Percentiles rank a stretch among this genome's conserved stretches.
These are phyloP conservation scores for Bufo gargarizans DNA, from an alignment of 2,113 vertebrate species.

Conservation along the genomic window DNA sequence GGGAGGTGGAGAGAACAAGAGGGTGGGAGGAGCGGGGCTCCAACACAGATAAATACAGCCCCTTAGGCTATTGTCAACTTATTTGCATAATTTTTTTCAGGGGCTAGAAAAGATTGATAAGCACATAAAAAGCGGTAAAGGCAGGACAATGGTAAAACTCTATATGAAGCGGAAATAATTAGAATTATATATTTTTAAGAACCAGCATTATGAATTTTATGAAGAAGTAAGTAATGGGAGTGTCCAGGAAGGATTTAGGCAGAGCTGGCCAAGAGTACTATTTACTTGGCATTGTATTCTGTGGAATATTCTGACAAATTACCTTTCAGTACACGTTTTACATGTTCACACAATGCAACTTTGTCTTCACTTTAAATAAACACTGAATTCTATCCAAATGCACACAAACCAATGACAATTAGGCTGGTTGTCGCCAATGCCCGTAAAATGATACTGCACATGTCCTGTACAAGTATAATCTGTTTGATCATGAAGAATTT, in stretches of 20 bases:
- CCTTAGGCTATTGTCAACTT: too few relatives aligned
- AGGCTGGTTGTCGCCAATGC: background rate
- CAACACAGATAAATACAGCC: too few relatives aligned
- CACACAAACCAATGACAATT: background rate
- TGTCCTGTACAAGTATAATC: background rate
- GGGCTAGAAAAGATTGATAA: too few relatives aligned
- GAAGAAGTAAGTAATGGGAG: background rate
- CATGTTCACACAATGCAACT: conserved; percentile 15
- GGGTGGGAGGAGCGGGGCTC: too few relatives aligned
- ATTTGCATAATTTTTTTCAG: too few relatives aligned
- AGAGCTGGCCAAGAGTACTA: background rate
- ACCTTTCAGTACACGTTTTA: background rate
- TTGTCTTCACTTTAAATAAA: background rate
- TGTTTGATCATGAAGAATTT: background rate
- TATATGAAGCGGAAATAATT: background rate
- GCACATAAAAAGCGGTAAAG: background rate
- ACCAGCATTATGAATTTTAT: background rate
- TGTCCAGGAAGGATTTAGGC: background rate
- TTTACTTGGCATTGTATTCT: background rate
- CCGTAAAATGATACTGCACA: background rate
- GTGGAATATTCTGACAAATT: conserved; percentile 13
- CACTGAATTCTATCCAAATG: background rate
- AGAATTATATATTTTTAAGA: background rate
- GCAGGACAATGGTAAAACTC: background rate
- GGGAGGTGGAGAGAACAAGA: too few relatives aligned